Percentiles rank a stretch among this genome's conserved stretches.
Conservation (phyloP, 1,140 invertebrate genomes). For the Diachasmimorpha longicaudata region DNA sequence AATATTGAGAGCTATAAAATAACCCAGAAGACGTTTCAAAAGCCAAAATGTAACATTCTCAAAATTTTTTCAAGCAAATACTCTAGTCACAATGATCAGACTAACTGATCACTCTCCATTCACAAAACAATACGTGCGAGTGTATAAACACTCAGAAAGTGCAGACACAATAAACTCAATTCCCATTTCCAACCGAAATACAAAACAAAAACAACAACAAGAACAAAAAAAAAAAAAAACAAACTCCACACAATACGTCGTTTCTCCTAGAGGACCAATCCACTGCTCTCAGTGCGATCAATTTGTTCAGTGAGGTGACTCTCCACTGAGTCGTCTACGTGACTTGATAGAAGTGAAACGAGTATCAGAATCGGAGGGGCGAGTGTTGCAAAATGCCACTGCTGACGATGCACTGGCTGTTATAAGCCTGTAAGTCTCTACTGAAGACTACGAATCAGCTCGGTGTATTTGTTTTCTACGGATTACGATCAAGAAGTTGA, state of each 20-base stretch:
- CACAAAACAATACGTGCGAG: background rate
- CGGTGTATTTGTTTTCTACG: background rate
- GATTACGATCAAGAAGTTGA: background rate
- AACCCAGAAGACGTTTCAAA: no score
- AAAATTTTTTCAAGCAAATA: no score
- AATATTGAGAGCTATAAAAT: no score
- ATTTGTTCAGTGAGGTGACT: slow-evolving; percentile 1
- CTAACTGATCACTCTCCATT: background rate
- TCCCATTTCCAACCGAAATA: background rate
- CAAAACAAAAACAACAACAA: background rate
- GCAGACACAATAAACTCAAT: background rate
- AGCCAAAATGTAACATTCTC: no score
- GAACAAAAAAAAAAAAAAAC: background rate
- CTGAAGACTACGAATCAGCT: background rate
- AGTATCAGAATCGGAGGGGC: background rate
- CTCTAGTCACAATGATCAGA: no score
- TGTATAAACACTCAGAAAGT: background rate
- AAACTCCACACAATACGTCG: background rate
- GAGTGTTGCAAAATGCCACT: background rate
- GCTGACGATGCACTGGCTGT: slow-evolving; percentile 3
- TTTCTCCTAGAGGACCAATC: slow-evolving; percentile 2
- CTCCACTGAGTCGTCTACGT: background rate
- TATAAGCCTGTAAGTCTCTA: background rate
- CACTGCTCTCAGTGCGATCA: background rate
- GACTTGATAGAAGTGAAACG: slow-evolving; percentile 8